phyloP scores from a whole-genome alignment of 2,797 vertebrate genomes.

The Halcyon chelicuti region DNA sequence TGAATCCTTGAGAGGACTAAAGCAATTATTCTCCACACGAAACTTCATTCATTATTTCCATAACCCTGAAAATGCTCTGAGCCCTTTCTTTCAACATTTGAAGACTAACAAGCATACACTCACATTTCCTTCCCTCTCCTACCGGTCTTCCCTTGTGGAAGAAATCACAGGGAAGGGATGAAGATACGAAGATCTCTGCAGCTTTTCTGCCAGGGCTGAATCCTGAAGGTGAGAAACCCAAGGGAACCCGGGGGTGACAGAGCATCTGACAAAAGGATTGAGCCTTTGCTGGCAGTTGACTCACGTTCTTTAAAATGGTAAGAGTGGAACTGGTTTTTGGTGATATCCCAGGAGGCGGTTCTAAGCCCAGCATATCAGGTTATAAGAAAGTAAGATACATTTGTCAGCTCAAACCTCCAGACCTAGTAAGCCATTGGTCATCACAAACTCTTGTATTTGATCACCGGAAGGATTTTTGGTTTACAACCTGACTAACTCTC shows the following conservation, averaged over 20 bases:
- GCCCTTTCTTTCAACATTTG: neutral
- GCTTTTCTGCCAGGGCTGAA: neutral
- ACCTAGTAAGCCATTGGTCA: neutral
- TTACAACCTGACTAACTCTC: neutral
- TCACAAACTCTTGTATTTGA: neutral
- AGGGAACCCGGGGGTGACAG: neutral
- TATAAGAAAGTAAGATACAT: neutral
- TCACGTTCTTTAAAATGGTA: neutral
- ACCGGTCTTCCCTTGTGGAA: neutral
- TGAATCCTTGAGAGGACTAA: neutral
- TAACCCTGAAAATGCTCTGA: constrained; percentile 11
- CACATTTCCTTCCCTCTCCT: neutral
- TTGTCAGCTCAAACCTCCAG: neutral
- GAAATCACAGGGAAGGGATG: neutral
- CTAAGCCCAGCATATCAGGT: neutral
- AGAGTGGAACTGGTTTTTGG: neutral
- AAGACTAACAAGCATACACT: neutral
- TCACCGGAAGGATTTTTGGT: neutral
- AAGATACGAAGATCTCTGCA: neutral
- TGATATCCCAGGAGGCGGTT: neutral
- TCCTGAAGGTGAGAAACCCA: neutral
- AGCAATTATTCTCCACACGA: constrained; percentile 3
- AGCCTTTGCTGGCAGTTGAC: neutral
- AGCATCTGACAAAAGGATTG: neutral
- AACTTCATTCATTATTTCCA: constrained; percentile 26